Evolutionary conservation across 2,113 vertebrate species (phyloP), one percentile per base, ranked within the genome.

Genomic region (Campylomormyrus tamandua): DNA sequence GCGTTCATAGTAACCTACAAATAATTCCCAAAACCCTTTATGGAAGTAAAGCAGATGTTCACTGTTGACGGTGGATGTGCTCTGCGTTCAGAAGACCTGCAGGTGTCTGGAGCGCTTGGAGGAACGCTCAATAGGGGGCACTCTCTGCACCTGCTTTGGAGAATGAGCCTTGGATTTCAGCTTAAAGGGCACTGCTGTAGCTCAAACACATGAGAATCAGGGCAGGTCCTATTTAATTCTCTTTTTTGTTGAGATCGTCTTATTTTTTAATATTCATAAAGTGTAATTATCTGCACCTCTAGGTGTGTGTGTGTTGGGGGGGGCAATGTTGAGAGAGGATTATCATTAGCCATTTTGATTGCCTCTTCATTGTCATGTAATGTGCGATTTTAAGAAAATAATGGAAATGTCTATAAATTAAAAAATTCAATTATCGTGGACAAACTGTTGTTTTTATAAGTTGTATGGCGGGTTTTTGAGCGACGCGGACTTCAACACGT

Each of bases 161-260:
- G 92, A 13, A 24, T 17, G 42, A 87, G 48, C 10, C 6, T n/a
- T 53, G 8, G n/a, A n/a, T 62, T 13, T 10, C 4, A 62, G 2
- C 84, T 50, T 15, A 77, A 49, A 70, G 5, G 24, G 56, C 21
- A 9, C 8, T 62, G 15, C n/a, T 83, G 49, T 3, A 10, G 77
- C 90, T 92, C 92, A 93, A 95, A 94, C n/a, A 56, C 10, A 93
- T 92, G 92, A 94, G 93, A 92, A 94, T 95, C 94, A 94, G 94
- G 48, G 17, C 83, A 19, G 27, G 42, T 83, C 39, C 31, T 27
- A 49, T 88, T 58, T 88, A 3, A 46, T 31, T 56, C 74, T 24
- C 15, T 62, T 58, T 49, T 42, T 58, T 50, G n/a, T 31, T 31
- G 13, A 46, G 31, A 35, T 39, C 39, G 27, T 88, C 15, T 87